Percentiles rank a stretch among this genome's conserved stretches.
Conservation (phyloP, 2,888 invertebrate species). For the Lasioglossum malachurum region DNA sequence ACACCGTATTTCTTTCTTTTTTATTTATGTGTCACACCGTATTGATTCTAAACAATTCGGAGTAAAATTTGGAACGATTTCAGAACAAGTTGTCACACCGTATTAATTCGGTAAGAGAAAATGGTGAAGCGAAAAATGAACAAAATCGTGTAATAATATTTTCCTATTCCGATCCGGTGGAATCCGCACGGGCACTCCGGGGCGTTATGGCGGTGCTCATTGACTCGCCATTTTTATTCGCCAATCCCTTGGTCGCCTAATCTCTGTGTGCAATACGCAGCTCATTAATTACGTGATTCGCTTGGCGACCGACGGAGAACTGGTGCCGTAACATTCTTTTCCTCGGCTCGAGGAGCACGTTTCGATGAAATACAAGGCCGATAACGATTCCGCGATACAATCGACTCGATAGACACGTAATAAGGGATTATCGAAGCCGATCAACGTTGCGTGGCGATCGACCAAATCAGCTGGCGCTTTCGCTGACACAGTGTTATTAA, state of each 20-base stretch:
- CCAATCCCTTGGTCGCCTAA: constrained; percentile 54
- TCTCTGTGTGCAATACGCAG: constrained; percentile 58
- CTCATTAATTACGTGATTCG: constrained; percentile 62
- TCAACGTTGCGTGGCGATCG: constrained; percentile 5
- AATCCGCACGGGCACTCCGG: constrained; percentile 36
- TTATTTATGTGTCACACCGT: no score
- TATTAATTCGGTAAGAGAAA: no score
- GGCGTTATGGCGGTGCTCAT: constrained; percentile 29
- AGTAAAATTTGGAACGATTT: no score
- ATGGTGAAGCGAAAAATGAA: constrained; percentile 18
- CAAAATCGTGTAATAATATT: constrained; percentile 58
- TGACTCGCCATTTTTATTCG: constrained; percentile 57
- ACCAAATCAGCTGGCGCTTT: not conserved
- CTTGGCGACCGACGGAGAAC: constrained; percentile 7
- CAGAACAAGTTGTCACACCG: no score
- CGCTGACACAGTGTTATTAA: not conserved
- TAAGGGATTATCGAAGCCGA: constrained; percentile 12
- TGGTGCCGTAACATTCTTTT: constrained; percentile 33
- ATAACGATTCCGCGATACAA: constrained; percentile 27
- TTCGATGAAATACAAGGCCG: not conserved
- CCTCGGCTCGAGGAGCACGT: not conserved
- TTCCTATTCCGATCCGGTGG: constrained; percentile 42
- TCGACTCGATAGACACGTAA: constrained; percentile 27
- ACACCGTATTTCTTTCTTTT: no score
- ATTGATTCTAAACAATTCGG: no score